Conservation (phyloP, 2,797 vertebrate species). For the Clarias fuscus region DNA sequence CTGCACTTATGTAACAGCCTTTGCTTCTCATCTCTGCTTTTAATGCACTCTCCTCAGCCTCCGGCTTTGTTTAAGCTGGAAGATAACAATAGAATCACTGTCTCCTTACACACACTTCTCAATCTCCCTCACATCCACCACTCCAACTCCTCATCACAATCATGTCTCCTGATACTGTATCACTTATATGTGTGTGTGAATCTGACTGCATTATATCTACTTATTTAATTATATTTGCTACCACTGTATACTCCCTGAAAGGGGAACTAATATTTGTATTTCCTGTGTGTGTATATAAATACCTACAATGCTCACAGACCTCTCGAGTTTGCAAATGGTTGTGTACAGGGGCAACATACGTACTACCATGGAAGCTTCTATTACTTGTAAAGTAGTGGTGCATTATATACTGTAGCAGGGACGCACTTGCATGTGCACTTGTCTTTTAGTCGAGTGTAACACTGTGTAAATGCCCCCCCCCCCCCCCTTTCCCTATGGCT, state of each 20-base stretch:
- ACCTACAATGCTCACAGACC: constrained; percentile 2
- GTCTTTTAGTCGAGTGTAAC: neutral
- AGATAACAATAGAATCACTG: constrained; percentile 17
- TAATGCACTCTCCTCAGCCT: constrained; percentile 67
- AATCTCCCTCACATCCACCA: constrained; percentile 15
- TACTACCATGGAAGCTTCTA: constrained; percentile 24
- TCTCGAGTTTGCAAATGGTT: neutral
- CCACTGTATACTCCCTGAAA: neutral
- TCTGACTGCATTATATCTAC: neutral
- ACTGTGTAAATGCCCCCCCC: neutral
- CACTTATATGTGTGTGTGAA: neutral
- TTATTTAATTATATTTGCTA: neutral
- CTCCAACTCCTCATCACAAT: neutral
- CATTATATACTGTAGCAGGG: neutral
- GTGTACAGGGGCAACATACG: constrained; percentile 23
- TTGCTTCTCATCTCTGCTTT: constrained; percentile 67
- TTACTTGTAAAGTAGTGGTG: constrained; percentile 25
- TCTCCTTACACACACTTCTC: constrained; percentile 23
- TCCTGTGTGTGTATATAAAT: constrained; percentile 20
- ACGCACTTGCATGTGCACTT: neutral
- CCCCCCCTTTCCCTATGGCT: neutral
- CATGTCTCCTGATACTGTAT: constrained; percentile 1
- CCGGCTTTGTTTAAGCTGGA: constrained; percentile 90
- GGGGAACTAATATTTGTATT: neutral
- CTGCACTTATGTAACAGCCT: constrained; percentile 61